Evolutionary conservation across 2,113 vertebrate genomes (phyloP), one percentile per base, ranked within the genome.

Genomic region (Diglossa brunneiventris): DNA sequence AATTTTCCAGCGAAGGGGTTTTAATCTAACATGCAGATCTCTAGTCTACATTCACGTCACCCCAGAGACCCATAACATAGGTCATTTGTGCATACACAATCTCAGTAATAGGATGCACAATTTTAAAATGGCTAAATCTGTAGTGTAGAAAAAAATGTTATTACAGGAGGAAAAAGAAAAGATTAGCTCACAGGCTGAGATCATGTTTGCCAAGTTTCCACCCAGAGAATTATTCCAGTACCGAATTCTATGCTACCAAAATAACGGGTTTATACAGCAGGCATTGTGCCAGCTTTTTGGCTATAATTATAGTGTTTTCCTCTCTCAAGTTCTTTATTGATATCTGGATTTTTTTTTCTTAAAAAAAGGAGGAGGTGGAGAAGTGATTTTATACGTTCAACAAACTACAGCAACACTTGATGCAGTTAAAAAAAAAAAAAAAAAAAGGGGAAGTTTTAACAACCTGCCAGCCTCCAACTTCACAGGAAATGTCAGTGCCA

Each of bases 281-380:
- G 95, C 96, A 89, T 35, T 42, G 80, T 96, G 96, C 92, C 96
- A 97, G 89, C 92, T 96, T 94, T 96, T 94, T 93, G 96, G 95
- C 87, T 97, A 94, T 96, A 97, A 96, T 97, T 97, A 97, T 75
- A 96, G 95, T 96, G 94, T 95, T 96, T 96, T 96, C 96, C 90
- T 94, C 94, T 93, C 90, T 96, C 91, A 70, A 92, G 87, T 92
- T 96, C 92, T 89, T 96, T 94, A 95, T 91, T 96, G 94, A 96
- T 92, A 96, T 94, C 94, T 95, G 89, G 89, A 89, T 4, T 85
- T 9, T 91, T 61, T 61, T 31, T 52, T 28, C 15, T 8, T 4
- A 3, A 67, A 86, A 67, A 86, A 89, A 91, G 28, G n/a, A 87
- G 76, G 83, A 94, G 92, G 90, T 49, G 86, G 84, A 68, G 87